Percentiles rank a stretch among this genome's conserved stretches.
These are phyloP conservation scores for Catocala nupta DNA, from an alignment of 2,888 invertebrate species.

Conservation along the genomic window DNA sequence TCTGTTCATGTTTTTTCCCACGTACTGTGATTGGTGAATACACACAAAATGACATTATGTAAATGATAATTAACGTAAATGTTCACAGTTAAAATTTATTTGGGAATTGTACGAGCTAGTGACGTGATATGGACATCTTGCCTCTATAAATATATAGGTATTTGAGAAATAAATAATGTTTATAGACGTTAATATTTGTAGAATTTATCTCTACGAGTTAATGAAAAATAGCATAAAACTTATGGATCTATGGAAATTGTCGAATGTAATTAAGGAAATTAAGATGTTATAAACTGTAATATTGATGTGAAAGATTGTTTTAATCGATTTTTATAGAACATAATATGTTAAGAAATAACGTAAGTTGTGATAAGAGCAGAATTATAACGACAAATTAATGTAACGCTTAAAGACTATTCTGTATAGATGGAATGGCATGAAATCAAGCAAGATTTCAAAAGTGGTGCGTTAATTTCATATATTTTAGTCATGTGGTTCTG, in stretches of 20 bases:
- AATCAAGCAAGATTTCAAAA: no score
- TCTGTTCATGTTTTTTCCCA: slow-evolving; percentile 56
- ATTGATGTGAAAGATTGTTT: slow-evolving; percentile 2
- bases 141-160: slow-evolving; percentile 13
- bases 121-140: slow-evolving; percentile 16
- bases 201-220: slow-evolving; percentile 9
- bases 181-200: slow-evolving; percentile 9
- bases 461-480: no score
- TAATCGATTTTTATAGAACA: not conserved
- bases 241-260: slow-evolving; percentile 11
- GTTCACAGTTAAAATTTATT: slow-evolving; percentile 30
- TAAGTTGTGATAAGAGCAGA: no score
- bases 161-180: slow-evolving; percentile 14
- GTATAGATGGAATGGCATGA: no score
- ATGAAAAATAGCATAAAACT: slow-evolving; percentile 14
- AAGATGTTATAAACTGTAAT: slow-evolving; percentile 10
- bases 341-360: no score
- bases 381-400: no score
- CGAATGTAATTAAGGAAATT: slow-evolving; percentile 15
- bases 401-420: no score
- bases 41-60: slow-evolving; percentile 57
- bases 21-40: slow-evolving; percentile 49
- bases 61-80: slow-evolving; percentile 63
- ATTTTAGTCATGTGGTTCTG: no score
- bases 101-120: slow-evolving; percentile 17